These are phyloP conservation scores for Ciconia stormi DNA, from an alignment of 2,113 vertebrate genomes.

Conservation along the genomic window DNA sequence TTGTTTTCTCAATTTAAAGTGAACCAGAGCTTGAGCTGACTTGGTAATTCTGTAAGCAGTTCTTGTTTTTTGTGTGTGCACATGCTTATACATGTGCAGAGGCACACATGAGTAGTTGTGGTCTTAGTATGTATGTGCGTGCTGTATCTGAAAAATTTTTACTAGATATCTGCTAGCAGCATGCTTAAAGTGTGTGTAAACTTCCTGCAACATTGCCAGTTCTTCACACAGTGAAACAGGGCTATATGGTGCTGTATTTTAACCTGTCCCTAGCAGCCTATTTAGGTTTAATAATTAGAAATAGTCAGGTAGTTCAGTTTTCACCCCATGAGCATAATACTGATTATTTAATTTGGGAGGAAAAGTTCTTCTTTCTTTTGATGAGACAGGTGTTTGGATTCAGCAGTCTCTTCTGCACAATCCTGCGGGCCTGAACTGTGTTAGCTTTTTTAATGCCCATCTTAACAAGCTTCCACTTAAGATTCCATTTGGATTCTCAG, in stretches of 20 bases:
- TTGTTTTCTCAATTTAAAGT: neutral
- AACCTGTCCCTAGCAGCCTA: neutral
- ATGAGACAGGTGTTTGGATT: neutral
- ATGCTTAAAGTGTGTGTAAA: neutral
- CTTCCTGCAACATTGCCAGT: neutral
- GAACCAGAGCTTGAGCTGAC: neutral
- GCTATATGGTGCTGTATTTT: neutral
- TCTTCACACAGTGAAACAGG: neutral
- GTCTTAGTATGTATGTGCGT: neutral
- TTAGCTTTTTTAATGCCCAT: neutral
- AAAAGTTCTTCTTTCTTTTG: neutral
- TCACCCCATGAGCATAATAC: neutral
- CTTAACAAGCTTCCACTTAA: neutral
- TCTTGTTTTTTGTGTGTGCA: neutral
- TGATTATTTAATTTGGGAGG: neutral
- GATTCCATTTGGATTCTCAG: neutral
- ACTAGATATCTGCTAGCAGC: neutral
- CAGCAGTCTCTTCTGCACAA: neutral
- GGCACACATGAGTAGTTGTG: too few relatives aligned
- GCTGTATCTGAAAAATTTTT: neutral
- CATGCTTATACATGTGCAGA: fast-evolving
- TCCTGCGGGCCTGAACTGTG: neutral
- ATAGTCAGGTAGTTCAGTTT: neutral
- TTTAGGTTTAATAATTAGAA: neutral
- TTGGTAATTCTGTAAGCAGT: neutral